A percentile compares a stretch with the other conserved stretches of the same genome.
phyloP scores from a whole-genome alignment of 1,140 invertebrate species.

The Nylanderia fulva region DNA sequence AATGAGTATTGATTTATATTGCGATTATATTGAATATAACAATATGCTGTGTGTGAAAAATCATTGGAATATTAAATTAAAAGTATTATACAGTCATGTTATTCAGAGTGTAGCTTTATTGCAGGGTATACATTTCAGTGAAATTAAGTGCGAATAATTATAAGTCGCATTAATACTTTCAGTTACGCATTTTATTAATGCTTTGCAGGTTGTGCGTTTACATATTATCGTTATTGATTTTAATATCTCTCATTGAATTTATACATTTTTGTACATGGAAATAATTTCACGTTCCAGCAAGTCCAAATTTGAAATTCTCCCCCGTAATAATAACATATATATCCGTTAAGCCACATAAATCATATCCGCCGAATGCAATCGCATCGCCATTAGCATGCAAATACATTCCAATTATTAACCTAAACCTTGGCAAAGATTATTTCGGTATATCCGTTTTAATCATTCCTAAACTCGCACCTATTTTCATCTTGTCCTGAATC shows the following conservation, averaged over 20 bases:
- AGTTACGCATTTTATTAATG: constrained; percentile 28
- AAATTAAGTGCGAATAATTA: not conserved
- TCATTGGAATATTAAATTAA: not conserved
- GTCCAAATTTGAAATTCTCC: constrained; percentile 54
- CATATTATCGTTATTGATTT: constrained; percentile 38
- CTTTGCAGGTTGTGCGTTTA: not conserved
- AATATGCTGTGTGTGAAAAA: too few species aligned
- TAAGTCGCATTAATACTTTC: constrained; percentile 7
- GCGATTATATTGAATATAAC: too few species aligned
- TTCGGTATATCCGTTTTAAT: constrained; percentile 1
- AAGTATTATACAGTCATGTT: not conserved
- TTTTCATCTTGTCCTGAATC: not conserved
- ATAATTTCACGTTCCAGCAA: not conserved
- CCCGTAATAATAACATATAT: constrained; percentile 33
- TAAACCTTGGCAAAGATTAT: constrained; percentile 41
- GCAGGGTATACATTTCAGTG: not conserved
- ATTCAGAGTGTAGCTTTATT: not conserved
- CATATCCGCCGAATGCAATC: constrained; percentile 50
- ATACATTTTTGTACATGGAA: constrained; percentile 1
- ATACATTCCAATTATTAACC: constrained; percentile 64
- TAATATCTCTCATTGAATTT: constrained; percentile 19
- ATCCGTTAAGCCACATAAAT: constrained; percentile 56
- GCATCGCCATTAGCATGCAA: constrained; percentile 57
- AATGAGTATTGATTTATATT: too few species aligned
- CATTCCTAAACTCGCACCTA: constrained; percentile 11